Base-by-base conservation (phyloP, 2,888 invertebrate genomes). In the Ormyrus labotus region DNA sequence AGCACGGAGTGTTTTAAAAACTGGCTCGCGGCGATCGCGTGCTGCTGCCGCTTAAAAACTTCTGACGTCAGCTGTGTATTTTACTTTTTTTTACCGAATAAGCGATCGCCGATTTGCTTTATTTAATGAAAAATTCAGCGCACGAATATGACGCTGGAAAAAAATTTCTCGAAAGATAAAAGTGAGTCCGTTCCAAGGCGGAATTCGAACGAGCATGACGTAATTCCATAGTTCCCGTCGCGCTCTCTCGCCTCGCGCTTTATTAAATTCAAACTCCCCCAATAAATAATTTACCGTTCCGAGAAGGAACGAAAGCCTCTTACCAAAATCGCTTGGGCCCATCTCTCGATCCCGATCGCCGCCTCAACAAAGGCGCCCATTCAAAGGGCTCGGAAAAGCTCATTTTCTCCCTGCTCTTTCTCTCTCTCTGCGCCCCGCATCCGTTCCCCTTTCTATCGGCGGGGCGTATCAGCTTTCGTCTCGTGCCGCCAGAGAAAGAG, bases 391-490 rank as follows among this genome's bases (percentile, higher is more conserved):
- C 5, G 76, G 69, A 77, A 77, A 76, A 77, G 69, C 69, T 64
- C 63, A 70, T 77, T 77, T 77, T 64, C 19, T 19, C 19, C 19
- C 19, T 19, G 10, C 64, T 19, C 13, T 51, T 19, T 10, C 63
- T 10, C 6, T 7, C 13, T 34, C 11, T 5, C 6, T 55, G 11
- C 19, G 10, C 10, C 51, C 53, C 10, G 58, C 50, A 34, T 19
- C 48, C 45, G 34, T 57, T 13, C 45, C 45, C 45, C 6, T 58
- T 47, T 34, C n/a, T 47, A 47, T 57, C 58, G 47, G n/a, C 71
- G 76, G 72, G 75, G 83, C 82, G 73, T 80, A 82, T 76, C 83
- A 83, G 47, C 82, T n/a, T 9, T 45, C 60, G 45, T 60, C 65
- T 50, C 76, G 19, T 51, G 50, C 53, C 53, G 68, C 47, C 45